These are phyloP conservation scores for Maniola hyperantus DNA, from an alignment of 2,888 invertebrate species.

Conservation along the genomic window DNA sequence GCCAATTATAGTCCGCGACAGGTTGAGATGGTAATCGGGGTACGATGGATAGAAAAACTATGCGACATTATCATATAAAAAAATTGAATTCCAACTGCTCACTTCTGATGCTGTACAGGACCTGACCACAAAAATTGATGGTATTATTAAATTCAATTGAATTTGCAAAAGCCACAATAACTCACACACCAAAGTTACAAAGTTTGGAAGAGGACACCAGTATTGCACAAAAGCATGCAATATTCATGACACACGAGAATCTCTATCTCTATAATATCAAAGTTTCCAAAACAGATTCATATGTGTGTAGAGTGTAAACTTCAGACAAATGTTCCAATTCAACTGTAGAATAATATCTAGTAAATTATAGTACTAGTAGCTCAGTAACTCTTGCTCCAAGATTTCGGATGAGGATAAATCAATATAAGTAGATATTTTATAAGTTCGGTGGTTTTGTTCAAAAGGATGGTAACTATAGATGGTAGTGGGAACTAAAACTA, in stretches of 20 bases:
- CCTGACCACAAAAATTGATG: too few relatives aligned
- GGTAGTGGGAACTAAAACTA: too few relatives aligned
- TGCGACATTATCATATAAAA: too few relatives aligned
- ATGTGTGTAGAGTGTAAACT: constrained; percentile 17
- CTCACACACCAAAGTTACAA: constrained; percentile 17
- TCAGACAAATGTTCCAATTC: constrained; percentile 13
- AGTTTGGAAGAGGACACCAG: constrained; percentile 30
- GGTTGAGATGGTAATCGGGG: too few relatives aligned
- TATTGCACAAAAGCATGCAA: constrained; percentile 29
- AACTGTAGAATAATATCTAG: constrained; percentile 5
- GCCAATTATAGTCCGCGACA: too few relatives aligned
- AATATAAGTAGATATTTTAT: background rate
- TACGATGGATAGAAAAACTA: too few relatives aligned
- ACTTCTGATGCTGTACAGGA: too few relatives aligned
- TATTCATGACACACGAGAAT: constrained; percentile 35
- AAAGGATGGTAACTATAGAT: too few relatives aligned
- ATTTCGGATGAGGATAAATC: background rate
- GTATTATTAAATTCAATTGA: constrained; percentile 23
- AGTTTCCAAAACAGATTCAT: constrained; percentile 28
- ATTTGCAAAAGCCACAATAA: constrained; percentile 19
- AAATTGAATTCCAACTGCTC: too few relatives aligned
- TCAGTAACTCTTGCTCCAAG: background rate
- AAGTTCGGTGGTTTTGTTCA: too few relatives aligned
- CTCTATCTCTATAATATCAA: constrained; percentile 31
- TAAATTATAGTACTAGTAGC: background rate